Percentiles rank a stretch among this genome's conserved stretches.
Evolutionary conservation across 2,888 invertebrate genomes (phyloP).

Genomic region (Alviniconcha strummeri): DNA sequence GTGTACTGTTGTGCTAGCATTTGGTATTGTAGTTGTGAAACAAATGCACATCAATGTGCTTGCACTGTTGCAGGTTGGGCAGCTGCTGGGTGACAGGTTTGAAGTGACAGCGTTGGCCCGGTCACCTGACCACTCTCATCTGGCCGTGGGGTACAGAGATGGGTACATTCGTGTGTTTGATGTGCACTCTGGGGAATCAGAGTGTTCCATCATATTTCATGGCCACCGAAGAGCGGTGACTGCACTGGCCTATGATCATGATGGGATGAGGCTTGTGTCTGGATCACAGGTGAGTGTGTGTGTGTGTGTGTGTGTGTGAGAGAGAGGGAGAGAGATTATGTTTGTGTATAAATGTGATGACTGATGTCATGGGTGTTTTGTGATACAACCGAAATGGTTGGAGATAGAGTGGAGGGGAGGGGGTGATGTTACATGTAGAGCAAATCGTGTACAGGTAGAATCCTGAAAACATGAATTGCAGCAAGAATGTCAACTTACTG

Average conservation of each 20-base stretch:
- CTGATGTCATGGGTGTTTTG: background rate
- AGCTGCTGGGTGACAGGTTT: constrained; percentile 86
- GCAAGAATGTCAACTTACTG: too few relatives aligned
- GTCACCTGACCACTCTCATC: constrained; percentile 84
- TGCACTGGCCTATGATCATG: constrained; percentile 86
- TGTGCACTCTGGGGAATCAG: constrained; percentile 78
- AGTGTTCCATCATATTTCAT: constrained; percentile 80
- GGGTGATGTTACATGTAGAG: too few relatives aligned
- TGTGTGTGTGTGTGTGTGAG: background rate
- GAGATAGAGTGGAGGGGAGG: background rate
- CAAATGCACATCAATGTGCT: too few relatives aligned
- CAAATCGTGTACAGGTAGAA: too few relatives aligned
- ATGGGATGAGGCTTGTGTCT: constrained; percentile 90
- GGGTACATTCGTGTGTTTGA: constrained; percentile 91
- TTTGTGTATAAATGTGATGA: background rate
- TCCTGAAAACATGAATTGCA: too few relatives aligned
- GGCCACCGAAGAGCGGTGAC: constrained; percentile 92
- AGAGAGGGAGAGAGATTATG: too few relatives aligned
- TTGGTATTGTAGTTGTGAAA: too few relatives aligned
- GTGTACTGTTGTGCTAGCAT: too few relatives aligned
- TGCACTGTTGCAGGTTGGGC: constrained; percentile 79
- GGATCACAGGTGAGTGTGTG: constrained; percentile 83
- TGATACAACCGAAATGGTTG: background rate
- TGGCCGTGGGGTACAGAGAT: constrained; percentile 94
- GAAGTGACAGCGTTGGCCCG: constrained; percentile 86